Evolutionary conservation across 2,888 invertebrate species (phyloP), one percentile per base, ranked within the genome.

Genomic region (Pilophorus perplexus): DNA sequence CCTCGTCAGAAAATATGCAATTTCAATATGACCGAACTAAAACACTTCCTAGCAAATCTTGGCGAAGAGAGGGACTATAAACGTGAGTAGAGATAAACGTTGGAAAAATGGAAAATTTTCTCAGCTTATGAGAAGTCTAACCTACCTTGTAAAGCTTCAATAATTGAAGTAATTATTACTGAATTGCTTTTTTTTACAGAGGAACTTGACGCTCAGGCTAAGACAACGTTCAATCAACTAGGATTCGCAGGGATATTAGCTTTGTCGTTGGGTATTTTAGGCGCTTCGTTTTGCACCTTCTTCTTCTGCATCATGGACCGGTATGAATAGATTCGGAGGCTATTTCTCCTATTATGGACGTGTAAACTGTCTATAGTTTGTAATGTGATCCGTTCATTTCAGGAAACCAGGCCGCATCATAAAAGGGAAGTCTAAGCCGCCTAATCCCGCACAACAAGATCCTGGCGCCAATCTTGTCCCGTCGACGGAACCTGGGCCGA

Each of bases 181-280:
- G 6, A 23, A 33, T 37, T 57, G 33, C 25, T 62, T 64, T 28
- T 57, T 55, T 14, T 57, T 62, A 12, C 42, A 71, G 71, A 62
- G 16, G 54, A 70, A 20, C 60, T 69, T n/a, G 64, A 68, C 25
- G 52, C 52, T 12, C 37, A 69, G 42, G 68, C 69, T 2, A 44
- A 64, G 18, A 50, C 28, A 42, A 48, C 68, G 14, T 71, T 71
- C 44, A 64, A 66, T 37, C 65, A 68, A 37, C 40, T 71, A n/a
- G 70, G 67, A 2, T 66, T 70, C n/a, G 55, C 71, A n/a, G 70
- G 71, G 5, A 65, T 71, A 18, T n/a, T 69, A 6, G 67, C 69
- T 14, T 50, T 69, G 27, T 38, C 55, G 16, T 27, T 68, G n/a
- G 71, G 71, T 18, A 37, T 71, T n/a, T 33, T 70, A 16, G 68